Percentiles rank a stretch among this genome's conserved stretches.
Conservation (phyloP, 2,113 vertebrate genomes). For the Erythrocebus patas region DNA sequence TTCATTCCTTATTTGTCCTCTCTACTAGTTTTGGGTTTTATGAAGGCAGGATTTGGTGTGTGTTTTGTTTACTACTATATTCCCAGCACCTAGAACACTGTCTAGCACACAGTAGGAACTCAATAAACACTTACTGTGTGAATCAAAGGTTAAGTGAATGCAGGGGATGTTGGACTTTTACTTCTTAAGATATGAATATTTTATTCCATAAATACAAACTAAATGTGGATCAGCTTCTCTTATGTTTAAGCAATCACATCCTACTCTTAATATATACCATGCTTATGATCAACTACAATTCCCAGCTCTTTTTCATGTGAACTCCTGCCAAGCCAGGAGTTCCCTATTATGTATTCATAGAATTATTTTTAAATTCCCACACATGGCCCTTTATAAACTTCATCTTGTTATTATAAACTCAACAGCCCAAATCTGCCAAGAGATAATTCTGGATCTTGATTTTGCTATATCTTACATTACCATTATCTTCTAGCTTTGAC, state of each 20-base stretch:
- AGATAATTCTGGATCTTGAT: constrained; percentile 54
- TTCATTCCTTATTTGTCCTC: background rate
- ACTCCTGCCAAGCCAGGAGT: background rate
- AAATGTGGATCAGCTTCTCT: background rate
- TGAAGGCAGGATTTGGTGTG: background rate
- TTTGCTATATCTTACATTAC: constrained; percentile 44
- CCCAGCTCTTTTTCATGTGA: background rate
- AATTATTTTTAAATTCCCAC: constrained; percentile 48
- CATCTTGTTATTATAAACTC: constrained; percentile 49
- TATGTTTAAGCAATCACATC: constrained; percentile 8
- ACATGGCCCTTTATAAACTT: constrained; percentile 34
- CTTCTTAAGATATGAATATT: background rate
- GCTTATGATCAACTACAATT: background rate
- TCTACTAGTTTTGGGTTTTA: background rate
- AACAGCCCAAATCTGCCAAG: constrained; percentile 23
- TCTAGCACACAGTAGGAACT: background rate
- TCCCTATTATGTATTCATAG: background rate
- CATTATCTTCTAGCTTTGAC: constrained; percentile 43
- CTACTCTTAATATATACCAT: background rate
- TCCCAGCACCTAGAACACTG: background rate
- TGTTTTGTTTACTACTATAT: background rate
- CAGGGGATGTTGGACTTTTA: background rate
- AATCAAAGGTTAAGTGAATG: background rate
- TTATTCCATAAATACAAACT: background rate
- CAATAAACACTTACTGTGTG: background rate